A percentile compares a stretch with the other conserved stretches of the same genome.
phyloP scores from a whole-genome alignment of 2,888 invertebrate genomes.

The Drosophila cognata region DNA sequence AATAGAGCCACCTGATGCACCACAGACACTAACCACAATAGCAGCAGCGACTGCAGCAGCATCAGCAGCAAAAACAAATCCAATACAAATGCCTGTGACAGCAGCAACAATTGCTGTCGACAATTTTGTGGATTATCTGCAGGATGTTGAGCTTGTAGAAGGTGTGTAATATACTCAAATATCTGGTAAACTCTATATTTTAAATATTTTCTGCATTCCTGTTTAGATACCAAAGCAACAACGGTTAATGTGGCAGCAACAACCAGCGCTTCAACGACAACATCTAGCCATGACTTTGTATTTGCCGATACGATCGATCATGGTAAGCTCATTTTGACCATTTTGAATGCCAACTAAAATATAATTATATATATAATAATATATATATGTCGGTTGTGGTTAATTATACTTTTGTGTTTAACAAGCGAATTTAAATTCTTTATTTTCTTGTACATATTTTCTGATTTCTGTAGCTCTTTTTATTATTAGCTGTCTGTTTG shows the following conservation, averaged over 20 bases:
- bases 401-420: background rate
- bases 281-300: conserved; percentile 68
- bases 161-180: conserved; percentile 30
- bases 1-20: conserved; percentile 69
- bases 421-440: background rate
- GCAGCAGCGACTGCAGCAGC: conserved; percentile 36
- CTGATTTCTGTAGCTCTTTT: background rate
- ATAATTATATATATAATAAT: background rate
- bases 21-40: conserved; percentile 41
- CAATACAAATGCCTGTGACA: conserved; percentile 30
- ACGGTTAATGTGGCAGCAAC: conserved; percentile 38
- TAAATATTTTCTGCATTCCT: background rate
- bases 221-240: conserved; percentile 71
- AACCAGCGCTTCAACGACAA: conserved; percentile 41
- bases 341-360: conserved; percentile 12
- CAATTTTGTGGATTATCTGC: conserved; percentile 55
- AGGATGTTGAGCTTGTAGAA: conserved; percentile 55
- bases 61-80: conserved; percentile 20
- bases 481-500: background rate
- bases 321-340: conserved; percentile 62
- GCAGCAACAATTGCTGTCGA: conserved; percentile 38
- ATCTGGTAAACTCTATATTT: background rate
- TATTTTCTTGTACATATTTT: background rate
- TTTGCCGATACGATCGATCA: conserved; percentile 82
- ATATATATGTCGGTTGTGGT: conserved; percentile 3